phyloP scores from a whole-genome alignment of 2,888 invertebrate species.

The Amblyjoppa fuscipennis region DNA sequence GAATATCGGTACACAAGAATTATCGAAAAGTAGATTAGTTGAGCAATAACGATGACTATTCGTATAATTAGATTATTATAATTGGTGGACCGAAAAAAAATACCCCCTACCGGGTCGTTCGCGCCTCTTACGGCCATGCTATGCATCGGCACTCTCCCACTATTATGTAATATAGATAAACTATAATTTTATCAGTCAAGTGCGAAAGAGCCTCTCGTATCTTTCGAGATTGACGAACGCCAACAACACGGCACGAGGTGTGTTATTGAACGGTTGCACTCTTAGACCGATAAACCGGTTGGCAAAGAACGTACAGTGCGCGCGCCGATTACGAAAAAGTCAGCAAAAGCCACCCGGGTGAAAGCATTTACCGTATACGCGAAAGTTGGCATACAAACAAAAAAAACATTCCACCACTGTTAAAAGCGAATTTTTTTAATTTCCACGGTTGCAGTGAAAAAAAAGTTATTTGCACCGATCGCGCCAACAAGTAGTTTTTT shows the following conservation, averaged over 20 bases:
- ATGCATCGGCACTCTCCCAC: background rate
- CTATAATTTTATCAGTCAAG: background rate
- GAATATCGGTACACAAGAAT: background rate
- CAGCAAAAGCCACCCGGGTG: background rate
- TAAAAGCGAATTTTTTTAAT: background rate
- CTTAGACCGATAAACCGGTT: conserved; percentile 23
- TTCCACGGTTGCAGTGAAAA: background rate
- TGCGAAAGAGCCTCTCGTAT: background rate
- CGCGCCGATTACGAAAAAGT: background rate
- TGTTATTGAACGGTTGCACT: background rate
- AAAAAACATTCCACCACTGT: background rate
- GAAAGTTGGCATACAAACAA: background rate
- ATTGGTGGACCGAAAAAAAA: background rate
- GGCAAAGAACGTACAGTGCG: background rate
- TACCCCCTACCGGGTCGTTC: background rate
- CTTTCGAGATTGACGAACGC: background rate
- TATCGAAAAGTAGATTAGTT: background rate
- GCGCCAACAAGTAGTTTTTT: background rate
- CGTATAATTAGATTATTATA: conserved; percentile 15
- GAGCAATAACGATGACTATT: background rate
- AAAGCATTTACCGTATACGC: conserved; percentile 4
- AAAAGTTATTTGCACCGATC: background rate
- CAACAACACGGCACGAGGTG: too few relatives aligned
- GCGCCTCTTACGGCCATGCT: background rate
- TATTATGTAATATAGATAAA: background rate